Base-by-base conservation (phyloP, 2,888 invertebrate species). In the Eumerus sabulonum region DNA sequence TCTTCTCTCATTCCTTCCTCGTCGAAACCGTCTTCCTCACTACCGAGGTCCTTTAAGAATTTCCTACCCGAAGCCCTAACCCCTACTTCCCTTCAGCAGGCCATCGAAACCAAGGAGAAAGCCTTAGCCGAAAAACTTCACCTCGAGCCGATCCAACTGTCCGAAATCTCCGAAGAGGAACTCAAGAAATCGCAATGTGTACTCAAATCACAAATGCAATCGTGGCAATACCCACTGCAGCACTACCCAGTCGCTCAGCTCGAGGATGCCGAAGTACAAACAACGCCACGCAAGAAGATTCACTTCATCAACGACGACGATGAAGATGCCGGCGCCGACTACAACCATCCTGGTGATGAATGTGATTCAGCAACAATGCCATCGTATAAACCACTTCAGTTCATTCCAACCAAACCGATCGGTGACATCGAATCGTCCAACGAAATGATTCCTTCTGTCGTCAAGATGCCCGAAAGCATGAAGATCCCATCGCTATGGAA, bases 101-200 rank as follows among this genome's bases (percentile, higher is more conserved):
- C 94, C 82, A 93, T 95, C 44, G 93, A 93, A 85, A 91, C 92
- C 81, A 95, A 95, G 86, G 95, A 95, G 84, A 93, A 93, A 86
- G 91, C 93, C 0, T 81, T 88, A 42, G 86, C 87, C 0, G 85
- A 82, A 35, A 85, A 85, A 77, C 63, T 87, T 44, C 81, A 87
- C 47, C 54, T 88, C 27, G 85, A 86, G 4, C 84, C 86, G 27
- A 83, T 88, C n/a, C 76, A 84, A 53, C 67, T 87, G 35, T 84
- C 82, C 1, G 86, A 86, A 1, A 83, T 85, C 1, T 84, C 84
- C 12, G 83, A 82, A 2, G 85, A 85, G 44, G 84, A 86, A 54
- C 53, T 85, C 1, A 74, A 82, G 12, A 59, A 82, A 16, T 84
- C 84, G 1, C 84, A 83, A 47, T 57, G 66, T 13, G 64, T 74